Base-by-base conservation (phyloP, 2,888 invertebrate genomes). In the Eupithecia tripunctaria region DNA sequence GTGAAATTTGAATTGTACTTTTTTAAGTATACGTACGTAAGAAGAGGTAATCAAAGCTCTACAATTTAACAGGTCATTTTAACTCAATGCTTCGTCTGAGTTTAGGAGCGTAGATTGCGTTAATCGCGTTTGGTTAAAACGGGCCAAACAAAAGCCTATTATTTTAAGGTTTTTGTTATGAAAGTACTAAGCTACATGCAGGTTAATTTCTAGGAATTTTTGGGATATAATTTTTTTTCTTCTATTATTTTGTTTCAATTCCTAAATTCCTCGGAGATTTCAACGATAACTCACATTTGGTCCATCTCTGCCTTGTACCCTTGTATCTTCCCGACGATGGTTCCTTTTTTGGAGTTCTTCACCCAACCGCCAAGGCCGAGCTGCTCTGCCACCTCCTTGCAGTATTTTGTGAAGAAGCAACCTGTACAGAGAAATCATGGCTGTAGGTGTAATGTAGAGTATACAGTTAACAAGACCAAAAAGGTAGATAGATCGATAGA, bases 301-400 rank as follows among this genome's bases (percentile, higher is more conserved):
- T 98, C 97, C 68, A 98, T 94, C 81, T 96, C 95, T 10, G 95
- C 94, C 86, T 97, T 97, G 62, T 95, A 95, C 15, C 98, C 99
- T 90, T 99, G 98, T 87, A 99, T 95, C 90, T 97, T 97, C 68
- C 99, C 99, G 10, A 97, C 95, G 70, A 99, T 97, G 18, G 98
- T 98, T 27, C 98, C 98, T 75, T 95, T 96, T 88, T 96, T 97
- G 62, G 97, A 97, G 90, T 99, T 98, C 93, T 98, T 98, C 80
- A 99, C 97, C 98, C 98, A 99, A 12, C 99, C 99, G 32, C 96
- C 96, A 47, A 98, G 94, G 27, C 96, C 96, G 43, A 97, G 92
- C 84, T 96, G 95, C 70, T 95, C 95, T 68, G 97, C 97, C 78
- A 97, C 93, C 86, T 98, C 97, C 81, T 97, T 96, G 84, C 98